Conservation (phyloP, 2,797 vertebrate species). For the Channa striata region DNA sequence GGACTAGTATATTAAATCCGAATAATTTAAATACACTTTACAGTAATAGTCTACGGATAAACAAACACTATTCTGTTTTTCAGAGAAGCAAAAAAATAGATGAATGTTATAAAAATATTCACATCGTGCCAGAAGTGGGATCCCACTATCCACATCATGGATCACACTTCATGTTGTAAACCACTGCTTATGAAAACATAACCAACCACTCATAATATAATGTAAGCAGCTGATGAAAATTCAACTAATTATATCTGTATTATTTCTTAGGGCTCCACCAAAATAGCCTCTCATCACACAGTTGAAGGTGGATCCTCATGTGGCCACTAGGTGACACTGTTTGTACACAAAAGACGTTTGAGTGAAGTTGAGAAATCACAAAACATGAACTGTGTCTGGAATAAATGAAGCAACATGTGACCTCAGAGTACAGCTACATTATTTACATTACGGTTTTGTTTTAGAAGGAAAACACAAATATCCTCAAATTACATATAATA, state of each 20-base stretch:
- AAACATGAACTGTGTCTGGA: constrained; percentile 3
- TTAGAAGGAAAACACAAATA: not conserved
- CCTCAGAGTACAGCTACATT: not conserved
- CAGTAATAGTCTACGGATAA: too few species aligned
- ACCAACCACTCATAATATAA: not conserved
- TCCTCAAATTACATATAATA: not conserved
- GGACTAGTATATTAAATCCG: too few species aligned
- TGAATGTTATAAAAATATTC: too few species aligned
- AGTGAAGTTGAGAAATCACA: constrained; percentile 4
- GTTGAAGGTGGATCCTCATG: not conserved
- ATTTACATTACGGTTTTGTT: not conserved
- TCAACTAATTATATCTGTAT: not conserved
- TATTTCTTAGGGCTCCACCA: not conserved
- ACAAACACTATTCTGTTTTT: too few species aligned
- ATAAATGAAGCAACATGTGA: constrained; percentile 34
- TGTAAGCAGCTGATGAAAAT: not conserved
- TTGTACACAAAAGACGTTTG: constrained; percentile 35
- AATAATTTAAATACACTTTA: too few species aligned
- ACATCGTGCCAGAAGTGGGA: too few species aligned
- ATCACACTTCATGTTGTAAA: too few species aligned
- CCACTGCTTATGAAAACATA: not conserved
- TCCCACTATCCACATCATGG: too few species aligned
- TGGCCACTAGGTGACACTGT: constrained; percentile 70
- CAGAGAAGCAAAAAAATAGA: too few species aligned
- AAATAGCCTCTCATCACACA: not conserved